Conservation (phyloP, 2,113 vertebrate species). For the Oncorhynchus kisutch region DNA sequence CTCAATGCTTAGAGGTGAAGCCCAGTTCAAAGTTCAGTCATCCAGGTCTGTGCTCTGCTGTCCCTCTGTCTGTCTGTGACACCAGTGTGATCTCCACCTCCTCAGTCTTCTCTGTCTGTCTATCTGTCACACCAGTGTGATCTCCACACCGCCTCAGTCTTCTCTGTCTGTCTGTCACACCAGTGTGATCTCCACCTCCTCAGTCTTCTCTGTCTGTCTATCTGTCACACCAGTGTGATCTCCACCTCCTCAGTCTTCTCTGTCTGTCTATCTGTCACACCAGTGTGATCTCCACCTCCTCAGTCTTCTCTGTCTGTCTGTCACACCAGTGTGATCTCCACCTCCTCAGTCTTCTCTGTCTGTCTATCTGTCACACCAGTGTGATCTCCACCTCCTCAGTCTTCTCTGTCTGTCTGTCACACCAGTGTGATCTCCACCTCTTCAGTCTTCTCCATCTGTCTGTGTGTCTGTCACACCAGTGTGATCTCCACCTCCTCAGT, state of each 20-base stretch:
- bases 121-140: conserved; percentile 48
- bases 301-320: conserved; percentile 82
- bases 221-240: conserved; percentile 34
- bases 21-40: neutral
- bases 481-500: conserved; percentile 97
- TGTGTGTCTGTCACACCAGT: conserved; percentile 79
- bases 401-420: conserved; percentile 83
- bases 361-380: conserved; percentile 82
- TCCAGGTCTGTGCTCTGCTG: neutral
- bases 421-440: conserved; percentile 98
- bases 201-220: conserved; percentile 85
- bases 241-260: conserved; percentile 82
- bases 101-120: conserved; percentile 87
- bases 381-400: conserved; percentile 97
- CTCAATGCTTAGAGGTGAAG: conserved; percentile 25
- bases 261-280: conserved; percentile 75
- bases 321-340: conserved; percentile 97
- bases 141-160: conserved; percentile 72
- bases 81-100: conserved; percentile 58
- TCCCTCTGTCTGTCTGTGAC: conserved; percentile 64
- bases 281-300: conserved; percentile 97
- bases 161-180: conserved; percentile 75
- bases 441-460: conserved; percentile 85
- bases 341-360: conserved; percentile 90
- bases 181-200: conserved; percentile 42